A percentile compares a stretch with the other conserved stretches of the same genome.
phyloP scores from a whole-genome alignment of 2,797 vertebrate species.

The Crocidura indochinensis region DNA sequence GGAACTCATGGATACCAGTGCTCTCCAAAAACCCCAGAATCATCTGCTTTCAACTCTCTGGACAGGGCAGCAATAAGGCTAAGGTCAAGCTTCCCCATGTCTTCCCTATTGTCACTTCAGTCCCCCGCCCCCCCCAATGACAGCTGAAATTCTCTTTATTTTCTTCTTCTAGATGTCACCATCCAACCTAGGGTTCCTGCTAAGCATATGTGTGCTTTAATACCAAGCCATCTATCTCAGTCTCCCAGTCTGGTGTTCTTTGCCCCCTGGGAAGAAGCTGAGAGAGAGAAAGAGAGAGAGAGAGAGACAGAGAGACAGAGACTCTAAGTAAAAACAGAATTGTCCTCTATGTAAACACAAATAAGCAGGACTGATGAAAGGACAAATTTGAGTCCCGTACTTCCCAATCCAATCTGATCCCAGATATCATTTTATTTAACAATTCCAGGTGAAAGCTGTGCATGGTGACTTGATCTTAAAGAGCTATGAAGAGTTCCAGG shows the following conservation, averaged over 20 bases:
- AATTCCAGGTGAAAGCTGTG: constrained; percentile 57
- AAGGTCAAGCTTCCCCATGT: background rate
- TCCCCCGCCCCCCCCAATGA: background rate
- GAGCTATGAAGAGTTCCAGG: constrained; percentile 76
- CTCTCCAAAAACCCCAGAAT: background rate
- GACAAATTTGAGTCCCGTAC: background rate
- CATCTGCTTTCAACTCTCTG: background rate
- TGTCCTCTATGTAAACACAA: background rate
- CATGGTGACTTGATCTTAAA: constrained; percentile 76
- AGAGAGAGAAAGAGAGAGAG: background rate
- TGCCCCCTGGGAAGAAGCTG: background rate
- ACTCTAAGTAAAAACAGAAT: background rate
- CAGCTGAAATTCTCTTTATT: background rate
- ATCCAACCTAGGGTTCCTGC: too few relatives aligned
- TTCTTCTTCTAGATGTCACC: too few relatives aligned
- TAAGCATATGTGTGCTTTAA: too few relatives aligned
- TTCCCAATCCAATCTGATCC: constrained; percentile 38
- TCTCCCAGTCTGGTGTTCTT: too few relatives aligned
- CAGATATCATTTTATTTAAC: constrained; percentile 57
- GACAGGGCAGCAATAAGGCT: background rate
- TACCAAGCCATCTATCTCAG: too few relatives aligned
- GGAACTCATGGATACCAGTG: background rate
- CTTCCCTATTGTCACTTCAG: background rate
- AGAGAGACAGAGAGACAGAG: background rate
- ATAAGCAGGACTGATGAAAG: background rate